Base-by-base conservation (phyloP, 2,888 invertebrate species). In the Hesperia comma region DNA sequence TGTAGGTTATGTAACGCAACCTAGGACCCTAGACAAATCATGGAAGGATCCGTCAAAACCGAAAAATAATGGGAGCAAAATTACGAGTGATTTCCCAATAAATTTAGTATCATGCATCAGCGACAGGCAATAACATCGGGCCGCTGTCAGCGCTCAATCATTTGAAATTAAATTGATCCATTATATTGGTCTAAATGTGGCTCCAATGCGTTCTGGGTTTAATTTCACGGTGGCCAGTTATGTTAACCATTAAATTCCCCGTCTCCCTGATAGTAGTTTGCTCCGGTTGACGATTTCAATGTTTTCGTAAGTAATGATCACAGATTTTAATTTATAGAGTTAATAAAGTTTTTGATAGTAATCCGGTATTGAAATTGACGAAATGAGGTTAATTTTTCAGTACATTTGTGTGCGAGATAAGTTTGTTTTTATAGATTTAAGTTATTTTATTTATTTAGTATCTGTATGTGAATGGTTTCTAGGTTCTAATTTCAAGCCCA, bases 1-100 rank as follows among this genome's bases (percentile, higher is more conserved):
- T 26, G 26, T 26, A 26, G 26, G 26, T 26, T 5, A 26, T 26
- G 26, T 4, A 5, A 4, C 26, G 5, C 5, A 5, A 26, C 26
- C 26, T 26, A 5, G 5, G 5, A 5, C 5, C 40, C 40, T 41
- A 41, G 1, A 1, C 10, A 15, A 43, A 15, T 1, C 43, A 15
- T n/a, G 43, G 17, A 37, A 7, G 8, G 8, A 37, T 7, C 10
- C 37, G 37, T 37, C 10, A 37, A 37, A 37, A 37, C 10, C 19
- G 2, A 19, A 19, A 19, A 51, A 51, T 26, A 19, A 19, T 19
- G 21, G 51, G 21, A 21, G 21, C 14, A 41, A 41, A 19, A 41
- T 56, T 57, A 58, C 26, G 57, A 58, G 15, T 58, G 43, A 43
- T 58, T 58, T 43, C 10, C 26, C 43, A 43, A 58, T 58, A 58